phyloP scores from a whole-genome alignment of 2,113 vertebrate genomes.

The Mesocricetus auratus region DNA sequence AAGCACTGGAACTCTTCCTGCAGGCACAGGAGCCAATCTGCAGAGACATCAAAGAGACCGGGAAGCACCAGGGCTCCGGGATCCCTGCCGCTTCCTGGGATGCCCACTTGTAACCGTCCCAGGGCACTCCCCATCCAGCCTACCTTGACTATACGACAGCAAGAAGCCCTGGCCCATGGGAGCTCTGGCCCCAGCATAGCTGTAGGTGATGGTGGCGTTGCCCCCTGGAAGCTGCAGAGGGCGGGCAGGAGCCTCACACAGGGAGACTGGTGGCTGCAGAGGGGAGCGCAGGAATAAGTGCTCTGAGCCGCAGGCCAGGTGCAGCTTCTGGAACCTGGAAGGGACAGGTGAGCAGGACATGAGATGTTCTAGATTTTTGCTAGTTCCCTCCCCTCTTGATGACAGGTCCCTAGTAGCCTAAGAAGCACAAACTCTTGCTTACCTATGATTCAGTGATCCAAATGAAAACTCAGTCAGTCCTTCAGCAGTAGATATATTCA shows the following conservation, averaged over 20 bases:
- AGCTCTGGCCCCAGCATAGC: constrained; percentile 76
- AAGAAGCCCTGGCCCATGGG: constrained; percentile 78
- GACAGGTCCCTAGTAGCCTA: neutral
- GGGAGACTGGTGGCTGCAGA: constrained; percentile 70
- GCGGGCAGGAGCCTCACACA: constrained; percentile 72
- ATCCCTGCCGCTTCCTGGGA: neutral
- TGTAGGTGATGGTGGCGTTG: constrained; percentile 81
- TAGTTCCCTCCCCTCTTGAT: neutral
- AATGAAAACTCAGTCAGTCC: constrained; percentile 19
- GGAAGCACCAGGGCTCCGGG: neutral
- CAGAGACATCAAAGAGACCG: neutral
- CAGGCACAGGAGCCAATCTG: constrained; percentile 79
- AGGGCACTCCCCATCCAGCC: neutral
- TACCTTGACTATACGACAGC: constrained; percentile 80
- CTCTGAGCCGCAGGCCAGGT: constrained; percentile 79
- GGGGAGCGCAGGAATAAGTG: constrained; percentile 72
- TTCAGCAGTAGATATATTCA: neutral
- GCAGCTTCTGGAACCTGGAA: constrained; percentile 79
- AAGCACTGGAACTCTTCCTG: constrained; percentile 81
- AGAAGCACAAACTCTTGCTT: constrained; percentile 45
- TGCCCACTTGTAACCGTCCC: neutral
- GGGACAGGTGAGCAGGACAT: neutral
- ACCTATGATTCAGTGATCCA: neutral
- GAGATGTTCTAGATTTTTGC: neutral
- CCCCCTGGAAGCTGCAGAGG: constrained; percentile 78